Conservation (phyloP, 2,113 vertebrate species). For the Scophthalmus maximus region DNA sequence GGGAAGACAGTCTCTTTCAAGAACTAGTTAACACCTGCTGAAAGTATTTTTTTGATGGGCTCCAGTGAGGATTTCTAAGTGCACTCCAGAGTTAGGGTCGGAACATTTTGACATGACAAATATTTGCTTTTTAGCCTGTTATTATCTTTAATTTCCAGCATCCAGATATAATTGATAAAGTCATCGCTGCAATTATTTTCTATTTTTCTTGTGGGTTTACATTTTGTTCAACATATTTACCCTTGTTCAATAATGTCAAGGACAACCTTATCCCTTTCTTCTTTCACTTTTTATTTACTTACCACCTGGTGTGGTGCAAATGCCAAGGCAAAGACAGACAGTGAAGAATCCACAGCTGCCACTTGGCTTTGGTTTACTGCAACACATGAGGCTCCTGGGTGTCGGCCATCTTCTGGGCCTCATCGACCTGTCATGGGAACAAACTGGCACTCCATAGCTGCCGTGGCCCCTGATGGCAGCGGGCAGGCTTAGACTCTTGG, state of each 20-base stretch:
- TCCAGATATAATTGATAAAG: too few species aligned
- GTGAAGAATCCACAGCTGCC: conserved; percentile 8
- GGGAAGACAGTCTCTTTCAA: too few species aligned
- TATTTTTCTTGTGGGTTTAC: neutral
- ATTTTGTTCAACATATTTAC: neutral
- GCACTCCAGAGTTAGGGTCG: too few species aligned
- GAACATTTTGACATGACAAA: too few species aligned
- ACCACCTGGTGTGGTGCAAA: neutral
- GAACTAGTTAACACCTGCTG: too few species aligned
- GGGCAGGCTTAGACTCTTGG: neutral
- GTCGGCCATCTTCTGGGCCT: conserved; percentile 3
- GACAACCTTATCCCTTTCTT: neutral
- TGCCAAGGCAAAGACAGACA: neutral
- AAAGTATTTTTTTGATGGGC: too few species aligned
- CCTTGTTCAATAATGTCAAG: neutral
- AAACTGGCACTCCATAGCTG: neutral
- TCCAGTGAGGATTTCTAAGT: too few species aligned
- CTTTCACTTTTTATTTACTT: neutral
- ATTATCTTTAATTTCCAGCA: too few species aligned
- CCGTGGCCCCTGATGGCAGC: neutral
- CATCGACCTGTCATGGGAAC: neutral
- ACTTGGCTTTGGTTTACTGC: conserved; percentile 4
- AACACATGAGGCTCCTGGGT: neutral
- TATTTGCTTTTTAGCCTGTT: too few species aligned
- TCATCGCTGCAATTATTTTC: too few species aligned